Evolutionary conservation across 2,888 invertebrate genomes (phyloP).

Genomic region (Hemistola chrysoprasaria): DNA sequence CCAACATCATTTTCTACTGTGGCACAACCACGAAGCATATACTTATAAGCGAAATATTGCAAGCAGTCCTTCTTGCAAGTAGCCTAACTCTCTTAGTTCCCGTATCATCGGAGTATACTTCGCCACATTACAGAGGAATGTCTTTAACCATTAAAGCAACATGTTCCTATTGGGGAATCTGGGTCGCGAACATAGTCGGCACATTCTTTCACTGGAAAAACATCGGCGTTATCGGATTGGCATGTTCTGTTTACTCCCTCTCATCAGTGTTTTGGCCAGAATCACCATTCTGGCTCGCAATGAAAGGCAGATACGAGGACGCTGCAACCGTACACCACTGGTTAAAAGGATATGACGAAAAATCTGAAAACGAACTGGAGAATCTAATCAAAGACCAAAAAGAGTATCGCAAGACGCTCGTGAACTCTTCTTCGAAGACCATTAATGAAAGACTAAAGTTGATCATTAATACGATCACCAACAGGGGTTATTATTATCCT

Average conservation of each 20-base stretch:
- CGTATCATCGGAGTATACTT: slow-evolving; percentile 39
- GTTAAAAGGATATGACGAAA: slow-evolving; percentile 38
- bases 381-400: slow-evolving; percentile 33
- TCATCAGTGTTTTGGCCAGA: slow-evolving; percentile 39
- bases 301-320: slow-evolving; percentile 36
- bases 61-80: slow-evolving; percentile 35
- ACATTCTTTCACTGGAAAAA: slow-evolving; percentile 43
- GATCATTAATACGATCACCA: background rate
- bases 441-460: background rate
- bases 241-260: slow-evolving; percentile 33
- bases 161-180: slow-evolving; percentile 39
- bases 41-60: slow-evolving; percentile 41
- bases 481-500: slow-evolving; percentile 35
- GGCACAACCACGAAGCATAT: slow-evolving; percentile 36
- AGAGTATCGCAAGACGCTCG: slow-evolving; percentile 15
- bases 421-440: background rate
- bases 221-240: slow-evolving; percentile 35
- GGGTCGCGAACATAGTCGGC: slow-evolving; percentile 43
- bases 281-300: slow-evolving; percentile 48
- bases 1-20: slow-evolving; percentile 37
- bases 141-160: slow-evolving; percentile 42
- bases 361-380: slow-evolving; percentile 40
- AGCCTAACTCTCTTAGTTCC: slow-evolving; percentile 34
- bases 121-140: slow-evolving; percentile 39
- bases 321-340: slow-evolving; percentile 38